Conservation (phyloP, 2,797 vertebrate species). For the Chaunax sp. region DNA sequence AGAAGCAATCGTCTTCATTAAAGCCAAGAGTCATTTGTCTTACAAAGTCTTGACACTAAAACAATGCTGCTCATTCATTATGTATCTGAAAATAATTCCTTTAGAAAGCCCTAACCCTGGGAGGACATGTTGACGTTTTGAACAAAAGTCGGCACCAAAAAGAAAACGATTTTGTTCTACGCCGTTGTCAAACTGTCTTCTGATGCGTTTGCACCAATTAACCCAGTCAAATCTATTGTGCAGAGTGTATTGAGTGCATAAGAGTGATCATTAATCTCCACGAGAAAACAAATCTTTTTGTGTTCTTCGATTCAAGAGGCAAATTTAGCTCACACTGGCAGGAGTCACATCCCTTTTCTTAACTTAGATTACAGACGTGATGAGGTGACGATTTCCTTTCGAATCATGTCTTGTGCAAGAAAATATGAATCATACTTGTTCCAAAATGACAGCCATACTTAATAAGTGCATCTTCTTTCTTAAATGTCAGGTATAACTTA, state of each 20-base stretch:
- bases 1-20: neutral
- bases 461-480: too few relatives aligned
- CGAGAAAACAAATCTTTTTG: neutral
- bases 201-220: slow-evolving; percentile 1
- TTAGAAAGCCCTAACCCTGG: neutral
- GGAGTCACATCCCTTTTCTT: neutral
- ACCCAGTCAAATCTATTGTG: neutral
- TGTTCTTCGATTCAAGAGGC: neutral
- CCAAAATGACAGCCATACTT: too few relatives aligned
- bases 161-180: neutral
- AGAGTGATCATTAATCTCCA: neutral
- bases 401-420: neutral
- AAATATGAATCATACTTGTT: neutral
- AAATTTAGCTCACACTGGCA: neutral
- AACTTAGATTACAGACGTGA: neutral
- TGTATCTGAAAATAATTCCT: slow-evolving; percentile 4
- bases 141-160: slow-evolving; percentile 1
- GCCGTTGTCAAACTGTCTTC: slow-evolving; percentile 3
- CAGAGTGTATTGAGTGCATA: neutral
- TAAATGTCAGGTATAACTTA: too few relatives aligned
- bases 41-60: neutral
- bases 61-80: neutral
- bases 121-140: neutral
- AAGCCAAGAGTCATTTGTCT: neutral
- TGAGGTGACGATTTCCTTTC: neutral